Base-by-base conservation (phyloP, 2,113 vertebrate species). In the Pampusana beccarii region DNA sequence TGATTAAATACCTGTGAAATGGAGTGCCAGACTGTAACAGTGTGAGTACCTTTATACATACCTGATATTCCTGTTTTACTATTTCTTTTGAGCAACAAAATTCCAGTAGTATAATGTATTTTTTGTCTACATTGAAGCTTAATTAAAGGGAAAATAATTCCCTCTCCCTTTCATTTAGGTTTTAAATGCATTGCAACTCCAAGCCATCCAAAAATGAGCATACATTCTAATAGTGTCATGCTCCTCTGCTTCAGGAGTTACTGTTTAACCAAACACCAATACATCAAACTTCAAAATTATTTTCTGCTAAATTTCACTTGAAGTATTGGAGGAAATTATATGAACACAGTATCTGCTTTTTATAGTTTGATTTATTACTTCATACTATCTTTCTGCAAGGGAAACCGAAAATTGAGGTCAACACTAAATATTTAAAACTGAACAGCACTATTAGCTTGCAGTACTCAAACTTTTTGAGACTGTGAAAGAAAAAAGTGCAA, bases 261-360 rank as follows among this genome's bases (percentile, higher is more conserved):
- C 40, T 80, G 60, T 94, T 94, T 88, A 92, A 92, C 33, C 10
- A 88, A 95, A 94, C 58, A 75, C 5, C 33, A 80, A 69, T 83
- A 93, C 70, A 96, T 97, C 65, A 90, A 93, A 71, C 13, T 67
- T 65, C 18, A 46, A 78, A 91, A 77, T 77, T 78, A 88, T 93
- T 94, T 97, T 93, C 73, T 92, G 72, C 61, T 92, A 92, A 92
- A 93, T 95, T 98, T 92, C 64, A 86, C 78, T 95, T 78, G 38
- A 92, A 54, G 10, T 80, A 88, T 82, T 90, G 17, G 42, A 92
- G n/a, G 19, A 95, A 93, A 90, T 79, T 77, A 10, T 58, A 81
- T 79, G 14, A 93, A 46, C 5, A 90, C 2, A 33, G 20, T 88
- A 90, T 65, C 20, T 67, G 10, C 15, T 86, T 16, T 81, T 60